phyloP scores from a whole-genome alignment of 2,797 vertebrate genomes.

The Myripristis murdjan region DNA sequence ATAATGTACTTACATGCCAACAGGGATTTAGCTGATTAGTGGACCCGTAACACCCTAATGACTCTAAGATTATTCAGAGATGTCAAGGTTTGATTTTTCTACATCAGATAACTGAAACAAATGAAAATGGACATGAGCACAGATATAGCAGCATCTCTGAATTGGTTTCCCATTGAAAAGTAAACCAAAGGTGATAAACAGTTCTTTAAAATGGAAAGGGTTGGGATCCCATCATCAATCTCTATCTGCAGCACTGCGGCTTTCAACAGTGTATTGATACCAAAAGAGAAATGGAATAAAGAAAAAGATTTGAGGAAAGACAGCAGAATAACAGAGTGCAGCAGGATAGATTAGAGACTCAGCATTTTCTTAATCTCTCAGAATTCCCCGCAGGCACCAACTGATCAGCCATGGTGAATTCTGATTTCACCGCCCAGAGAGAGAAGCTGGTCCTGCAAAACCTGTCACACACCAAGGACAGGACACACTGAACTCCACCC shows the following conservation, averaged over 20 bases:
- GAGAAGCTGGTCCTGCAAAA: slow-evolving; percentile 70
- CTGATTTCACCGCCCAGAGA: slow-evolving; percentile 66
- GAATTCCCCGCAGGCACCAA: slow-evolving; percentile 74
- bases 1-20: slow-evolving; percentile 57
- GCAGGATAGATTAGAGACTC: slow-evolving; percentile 79
- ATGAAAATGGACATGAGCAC: slow-evolving; percentile 48
- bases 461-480: slow-evolving; percentile 76
- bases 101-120: slow-evolving; percentile 35
- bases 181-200: slow-evolving; percentile 68
- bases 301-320: slow-evolving; percentile 78
- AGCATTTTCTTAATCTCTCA: slow-evolving; percentile 79
- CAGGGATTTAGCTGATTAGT: slow-evolving; percentile 54
- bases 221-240: slow-evolving; percentile 70
- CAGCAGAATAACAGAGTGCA: slow-evolving; percentile 69
- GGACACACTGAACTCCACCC: slow-evolving; percentile 61
- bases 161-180: slow-evolving; percentile 61
- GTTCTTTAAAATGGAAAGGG: slow-evolving; percentile 72
- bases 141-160: slow-evolving; percentile 44
- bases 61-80: slow-evolving; percentile 35
- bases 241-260: slow-evolving; percentile 64
- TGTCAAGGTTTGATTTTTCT: slow-evolving; percentile 29
- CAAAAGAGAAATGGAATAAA: slow-evolving; percentile 76
- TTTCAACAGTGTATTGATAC: slow-evolving; percentile 56
- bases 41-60: slow-evolving; percentile 32
- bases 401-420: slow-evolving; percentile 74